Evolutionary conservation across 2,113 vertebrate species (phyloP).

Genomic region (Dasypus novemcinctus): DNA sequence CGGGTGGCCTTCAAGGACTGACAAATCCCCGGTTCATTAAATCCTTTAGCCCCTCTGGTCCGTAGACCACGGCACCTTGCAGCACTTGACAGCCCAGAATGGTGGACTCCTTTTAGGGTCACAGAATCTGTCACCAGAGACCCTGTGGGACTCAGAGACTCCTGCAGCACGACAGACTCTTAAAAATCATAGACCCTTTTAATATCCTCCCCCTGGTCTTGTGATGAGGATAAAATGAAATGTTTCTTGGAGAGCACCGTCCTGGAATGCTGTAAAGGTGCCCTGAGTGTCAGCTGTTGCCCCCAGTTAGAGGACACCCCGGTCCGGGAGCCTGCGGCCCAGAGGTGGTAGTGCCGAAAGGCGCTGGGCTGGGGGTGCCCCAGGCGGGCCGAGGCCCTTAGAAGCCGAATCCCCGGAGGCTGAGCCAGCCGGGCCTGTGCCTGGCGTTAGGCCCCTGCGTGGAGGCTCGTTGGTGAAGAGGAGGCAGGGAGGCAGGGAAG

Average conservation of each 20-base stretch:
- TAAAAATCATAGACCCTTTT: not conserved
- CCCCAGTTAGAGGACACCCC: not conserved
- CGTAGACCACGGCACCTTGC: not conserved
- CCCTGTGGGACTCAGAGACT: not conserved
- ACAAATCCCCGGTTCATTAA: not conserved
- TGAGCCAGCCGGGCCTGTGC: not conserved
- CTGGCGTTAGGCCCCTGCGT: not conserved
- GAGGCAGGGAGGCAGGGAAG: not conserved
- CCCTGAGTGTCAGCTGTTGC: not conserved
- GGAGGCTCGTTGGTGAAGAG: not conserved
- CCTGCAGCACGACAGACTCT: not conserved
- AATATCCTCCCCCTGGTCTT: not conserved
- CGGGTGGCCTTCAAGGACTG: not conserved
- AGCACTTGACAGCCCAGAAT: not conserved
- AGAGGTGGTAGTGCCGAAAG: not conserved
- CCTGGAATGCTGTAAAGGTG: accelerated
- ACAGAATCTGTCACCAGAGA: not conserved
- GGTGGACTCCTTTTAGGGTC: not conserved
- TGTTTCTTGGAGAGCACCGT: not conserved
- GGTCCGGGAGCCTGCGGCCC: not conserved
- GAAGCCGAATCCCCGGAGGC: not conserved
- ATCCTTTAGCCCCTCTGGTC: not conserved
- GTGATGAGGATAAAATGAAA: not conserved
- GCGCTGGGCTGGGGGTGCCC: not conserved
- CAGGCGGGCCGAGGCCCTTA: not conserved